Evolutionary conservation across 2,888 invertebrate genomes (phyloP), one percentile per base, ranked within the genome.

Genomic region (Philaethria dido): DNA sequence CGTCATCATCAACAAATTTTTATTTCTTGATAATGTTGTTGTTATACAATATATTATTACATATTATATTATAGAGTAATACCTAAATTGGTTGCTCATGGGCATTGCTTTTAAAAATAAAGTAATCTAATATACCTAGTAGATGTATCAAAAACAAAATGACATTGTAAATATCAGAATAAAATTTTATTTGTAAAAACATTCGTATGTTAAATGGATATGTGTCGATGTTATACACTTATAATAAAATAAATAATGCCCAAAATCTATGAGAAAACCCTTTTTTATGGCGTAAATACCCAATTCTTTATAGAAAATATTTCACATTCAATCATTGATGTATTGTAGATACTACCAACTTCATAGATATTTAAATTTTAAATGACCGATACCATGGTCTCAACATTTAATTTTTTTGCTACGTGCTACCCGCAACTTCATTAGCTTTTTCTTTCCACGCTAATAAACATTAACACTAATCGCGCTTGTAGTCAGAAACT

Each of bases 181-280:
- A 78, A 82, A 80, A 80, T 86, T 84, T 88, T 88, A 90, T 91
- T 89, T 89, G 88, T 89, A 89, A 88, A 84, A 80, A 77, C 73
- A 75, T 73, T 77, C 79, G 81, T 87, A 85, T 85, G 84, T 88
- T 86, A 85, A 88, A 85, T 87, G 89, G 87, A 88, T 85, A 88
- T 83, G 90, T 89, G 88, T 91, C 87, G 90, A 89, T 92, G 92
- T 91, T 89, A 91, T 89, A 91, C 88, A 90, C 84, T 83, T 88
- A 88, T 82, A 79, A 83, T 85, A 76, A 78, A 85, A 86, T 87
- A 86, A 91, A 87, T 84, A 84, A 86, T 79, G 86, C 87, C 85
- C 84, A 76, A 77, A 75, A 72, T 39, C 29, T 61, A 18, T 20
- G 48, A 42, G 6, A 64, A 36, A 16, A 33, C 14, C 6, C 2